Base-by-base conservation (phyloP, 1,140 invertebrate genomes). In the Cryptotermes secundus region DNA sequence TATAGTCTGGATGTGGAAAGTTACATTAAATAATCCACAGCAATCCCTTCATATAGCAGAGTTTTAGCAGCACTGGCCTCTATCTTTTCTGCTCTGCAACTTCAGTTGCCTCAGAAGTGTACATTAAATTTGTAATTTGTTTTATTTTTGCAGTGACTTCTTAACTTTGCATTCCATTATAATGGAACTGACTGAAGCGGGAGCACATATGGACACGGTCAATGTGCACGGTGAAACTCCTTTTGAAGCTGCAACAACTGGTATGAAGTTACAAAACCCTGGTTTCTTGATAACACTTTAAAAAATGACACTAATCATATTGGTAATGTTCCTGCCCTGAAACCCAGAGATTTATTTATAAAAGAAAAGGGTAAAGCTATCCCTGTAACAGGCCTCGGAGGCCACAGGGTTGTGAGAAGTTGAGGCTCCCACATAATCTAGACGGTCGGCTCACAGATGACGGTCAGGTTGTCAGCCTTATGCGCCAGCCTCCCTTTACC, bases 131-230 rank as follows among this genome's bases (percentile, higher is more conserved):
- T 34, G 83, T 80, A 34, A 34, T 31, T n/a, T 45, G 34, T 35
- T 49, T 85, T 72, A 83, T 79, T 82, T 81, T 90, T 88, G 85
- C 87, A 92, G 91, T 87, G 93, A 95, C 89, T 95, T 95, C 89
- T 89, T 93, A 84, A 95, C 93, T 2, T 87, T 95, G 19, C 92
- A 95, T 87, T 92, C 92, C n/a, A 95, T 95, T 85, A 94, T 95
- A 45, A 91, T 93, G 84, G 91, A 92, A 84, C 88, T 96, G 59
- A 92, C 94, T 34, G 92, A 94, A 86, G 92, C 92, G 81, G 95
- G 94, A 35, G 94, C 94, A 3, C 95, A 96, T 87, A 92, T 94
- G 86, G 95, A 96, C 88, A 92, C 91, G 83, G 93, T 95, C 45
- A 96, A 96, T 89, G 91, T 89, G 85, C 89, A 90, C 80, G 93